Base-by-base conservation (phyloP, 2,888 invertebrate genomes). In the Epistrophella euchroma region DNA sequence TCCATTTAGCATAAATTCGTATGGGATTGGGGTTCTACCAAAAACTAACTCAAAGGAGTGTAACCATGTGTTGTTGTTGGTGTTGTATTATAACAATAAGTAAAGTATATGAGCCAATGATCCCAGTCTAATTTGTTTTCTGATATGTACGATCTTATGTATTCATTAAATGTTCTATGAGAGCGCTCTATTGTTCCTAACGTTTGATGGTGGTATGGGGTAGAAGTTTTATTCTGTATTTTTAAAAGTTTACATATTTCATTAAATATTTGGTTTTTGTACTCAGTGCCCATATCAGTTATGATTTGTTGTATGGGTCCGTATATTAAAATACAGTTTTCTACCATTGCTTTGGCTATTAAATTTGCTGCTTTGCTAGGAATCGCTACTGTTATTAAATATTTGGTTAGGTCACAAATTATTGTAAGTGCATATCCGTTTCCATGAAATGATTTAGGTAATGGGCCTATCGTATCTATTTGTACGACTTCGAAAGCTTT, bases 141-240 rank as follows among this genome's bases (percentile, higher is more conserved):
- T 10, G 35, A 71, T 22, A 60, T 64, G 55, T 66, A 81, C n/a
- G 58, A 62, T 75, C 77, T 25, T 17, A 85, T 35, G 43, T 73
- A 88, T 22, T 88, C 88, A 45, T 86, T 86, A 50, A 79, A 45
- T 17, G 56, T 32, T n/a, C 56, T 56, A 17, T 56, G 56, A 10
- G 17, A 56, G 7, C 32, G 15, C 6, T 56, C 56, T 56, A 56
- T 17, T 9, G 10, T 5, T 17, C 56, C 56, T n/a, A 56, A 32
- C 0, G 32, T 10, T 25, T 17, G 15, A 17, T 56, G 56, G n/a
- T 56, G 56, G 56, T 32, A 56, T 7, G 9, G 15, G n/a, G 37
- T 37, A 22, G 19, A 60, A 35, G 35, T 35, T 13, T 22, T 60
- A 7, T 35, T 35, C 7, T 60, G 10, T 15, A 37, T 60, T 19